Base-by-base conservation (phyloP, 2,113 vertebrate species). In the Pseudonaja textilis region DNA sequence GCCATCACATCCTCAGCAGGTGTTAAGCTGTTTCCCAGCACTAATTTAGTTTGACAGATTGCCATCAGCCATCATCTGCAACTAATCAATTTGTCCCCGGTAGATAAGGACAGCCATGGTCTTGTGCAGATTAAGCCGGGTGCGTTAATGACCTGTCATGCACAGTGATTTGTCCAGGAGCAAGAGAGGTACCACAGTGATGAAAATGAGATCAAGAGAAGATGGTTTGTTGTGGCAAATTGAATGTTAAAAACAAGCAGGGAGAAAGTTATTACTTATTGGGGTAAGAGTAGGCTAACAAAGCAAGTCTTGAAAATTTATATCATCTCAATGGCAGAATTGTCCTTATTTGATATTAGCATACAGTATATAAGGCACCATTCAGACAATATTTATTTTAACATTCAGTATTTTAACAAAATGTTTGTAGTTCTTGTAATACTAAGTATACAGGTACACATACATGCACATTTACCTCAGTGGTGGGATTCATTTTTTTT, bases 21-120 rank as follows among this genome's bases (percentile, higher is more conserved):
- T 61, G 64, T 93, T 91, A 91, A 93, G 90, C 90, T 93, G 90
- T 93, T 91, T 93, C 45, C 88, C 74, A 91, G 90, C 90, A 86
- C 74, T 91, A 54, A 85, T 91, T 89, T 91, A 85, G 90, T 93
- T 85, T 89, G 87, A 89, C 90, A 85, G 90, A 91, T 91, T 91
- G 87, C 74, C 69, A 91, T 89, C 87, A 89, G 74, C 90, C 69
- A 91, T 89, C 87, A 91, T 86, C 90, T 91, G 87, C 69, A 85
- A 93, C 56, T 61, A 85, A 64, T 91, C 90, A 91, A 93, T 89
- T 85, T 91, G n/a, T 85, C 87, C 14, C n/a, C 29, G 23, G 42
- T 89, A 88, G 61, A 88, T 91, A 89, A 50, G 69, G 87, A 45
- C 90, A 85, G 55, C 54, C 26, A 29, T 89, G 54, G 64, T 34